These are phyloP conservation scores for Hoplodrina ambigua DNA, from an alignment of 2,888 invertebrate species.

Conservation along the genomic window DNA sequence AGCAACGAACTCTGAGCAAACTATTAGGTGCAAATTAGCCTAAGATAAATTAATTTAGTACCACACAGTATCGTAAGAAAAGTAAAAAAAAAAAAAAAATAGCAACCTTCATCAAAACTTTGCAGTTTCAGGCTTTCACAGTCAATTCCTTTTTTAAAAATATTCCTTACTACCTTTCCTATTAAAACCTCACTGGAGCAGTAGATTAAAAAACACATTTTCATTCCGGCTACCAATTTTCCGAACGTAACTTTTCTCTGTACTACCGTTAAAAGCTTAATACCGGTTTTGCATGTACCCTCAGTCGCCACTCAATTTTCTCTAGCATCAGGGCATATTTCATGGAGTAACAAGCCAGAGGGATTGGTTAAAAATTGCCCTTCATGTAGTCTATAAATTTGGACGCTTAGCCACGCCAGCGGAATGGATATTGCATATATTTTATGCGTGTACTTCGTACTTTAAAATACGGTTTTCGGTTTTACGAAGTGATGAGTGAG, in stretches of 20 bases:
- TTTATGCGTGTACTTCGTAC: constrained; percentile 48
- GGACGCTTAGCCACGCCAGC: constrained; percentile 64
- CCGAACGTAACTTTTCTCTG: constrained; percentile 43
- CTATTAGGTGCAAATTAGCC: neutral
- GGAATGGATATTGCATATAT: constrained; percentile 66
- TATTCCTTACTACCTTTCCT: constrained; percentile 30
- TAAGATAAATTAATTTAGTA: neutral
- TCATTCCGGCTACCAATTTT: constrained; percentile 48
- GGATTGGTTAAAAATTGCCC: constrained; percentile 85
- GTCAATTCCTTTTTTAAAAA: constrained; percentile 53
- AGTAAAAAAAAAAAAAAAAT: constrained; percentile 1
- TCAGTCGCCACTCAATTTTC: constrained; percentile 65
- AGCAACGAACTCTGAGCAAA: too few relatives aligned
- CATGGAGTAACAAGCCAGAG: constrained; percentile 74
- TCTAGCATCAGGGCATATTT: constrained; percentile 64
- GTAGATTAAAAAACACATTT: constrained; percentile 52
- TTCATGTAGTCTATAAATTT: constrained; percentile 81
- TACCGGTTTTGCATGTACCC: constrained; percentile 56
- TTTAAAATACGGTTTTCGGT: constrained; percentile 56
- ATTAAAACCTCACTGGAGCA: constrained; percentile 33
- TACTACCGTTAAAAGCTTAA: constrained; percentile 54
- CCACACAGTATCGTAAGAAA: neutral
- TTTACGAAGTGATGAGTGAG: constrained; percentile 27
- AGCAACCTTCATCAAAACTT: constrained; percentile 50
- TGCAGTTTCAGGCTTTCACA: constrained; percentile 15